Evolutionary conservation across 2,113 vertebrate species (phyloP).

Genomic region (Bostrychus sinensis): DNA sequence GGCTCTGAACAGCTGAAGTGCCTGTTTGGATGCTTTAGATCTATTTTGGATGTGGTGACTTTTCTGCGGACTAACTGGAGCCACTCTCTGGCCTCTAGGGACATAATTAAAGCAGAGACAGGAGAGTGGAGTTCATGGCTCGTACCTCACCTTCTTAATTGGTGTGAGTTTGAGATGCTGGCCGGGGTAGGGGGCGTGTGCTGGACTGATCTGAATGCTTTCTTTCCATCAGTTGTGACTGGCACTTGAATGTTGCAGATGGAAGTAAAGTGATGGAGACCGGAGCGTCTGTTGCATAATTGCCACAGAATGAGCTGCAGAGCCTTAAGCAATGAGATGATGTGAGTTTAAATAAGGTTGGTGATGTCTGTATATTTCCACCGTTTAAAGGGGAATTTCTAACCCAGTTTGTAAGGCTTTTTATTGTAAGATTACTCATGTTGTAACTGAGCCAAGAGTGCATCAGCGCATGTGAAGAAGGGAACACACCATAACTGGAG

Average conservation of each 20-base stretch:
- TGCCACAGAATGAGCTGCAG: slow-evolving; percentile 33
- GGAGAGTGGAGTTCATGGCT: slow-evolving; percentile 47
- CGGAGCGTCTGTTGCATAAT: slow-evolving; percentile 52
- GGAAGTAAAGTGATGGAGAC: slow-evolving; percentile 45
- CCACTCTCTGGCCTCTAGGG: slow-evolving; percentile 46
- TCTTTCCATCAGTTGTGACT: slow-evolving; percentile 35
- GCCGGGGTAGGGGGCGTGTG: slow-evolving; percentile 32
- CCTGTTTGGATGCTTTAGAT: slow-evolving; percentile 23
- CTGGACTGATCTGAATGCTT: slow-evolving; percentile 38
- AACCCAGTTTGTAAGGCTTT: not conserved
- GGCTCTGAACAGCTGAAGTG: slow-evolving; percentile 22
- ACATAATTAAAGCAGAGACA: slow-evolving; percentile 50
- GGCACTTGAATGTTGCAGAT: slow-evolving; percentile 41
- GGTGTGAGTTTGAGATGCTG: slow-evolving; percentile 43
- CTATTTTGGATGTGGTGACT: slow-evolving; percentile 33
- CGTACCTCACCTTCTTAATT: slow-evolving; percentile 69
- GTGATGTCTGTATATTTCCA: slow-evolving; percentile 4
- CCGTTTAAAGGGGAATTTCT: too few species aligned
- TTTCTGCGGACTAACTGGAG: slow-evolving; percentile 74
- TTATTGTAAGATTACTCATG: not conserved
- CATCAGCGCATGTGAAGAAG: too few species aligned
- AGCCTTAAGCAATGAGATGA: slow-evolving; percentile 32
- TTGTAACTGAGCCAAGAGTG: too few species aligned
- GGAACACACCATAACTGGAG: too few species aligned
- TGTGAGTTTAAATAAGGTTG: slow-evolving; percentile 33